Percentiles rank a stretch among this genome's conserved stretches.
These are phyloP conservation scores for Lasioglossum marginatum DNA, from an alignment of 2,888 invertebrate genomes.

Conservation along the genomic window DNA sequence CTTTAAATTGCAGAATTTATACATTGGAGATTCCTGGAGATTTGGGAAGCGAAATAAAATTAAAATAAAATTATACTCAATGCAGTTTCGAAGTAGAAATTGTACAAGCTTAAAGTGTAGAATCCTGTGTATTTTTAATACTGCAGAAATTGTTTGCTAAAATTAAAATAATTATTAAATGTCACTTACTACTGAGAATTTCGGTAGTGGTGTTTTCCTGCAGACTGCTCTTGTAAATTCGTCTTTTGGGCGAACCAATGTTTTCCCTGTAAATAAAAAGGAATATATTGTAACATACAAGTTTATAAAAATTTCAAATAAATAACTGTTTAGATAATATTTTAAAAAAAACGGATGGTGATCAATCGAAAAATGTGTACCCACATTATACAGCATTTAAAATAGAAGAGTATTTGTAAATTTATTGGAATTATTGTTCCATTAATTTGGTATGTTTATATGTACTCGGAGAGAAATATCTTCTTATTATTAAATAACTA, in stretches of 20 bases:
- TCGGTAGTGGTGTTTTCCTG: conserved; percentile 85
- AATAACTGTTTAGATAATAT: no score
- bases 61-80: not conserved
- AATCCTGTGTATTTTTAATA: not conserved
- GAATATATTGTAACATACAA: not conserved
- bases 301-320: no score
- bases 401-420: no score
- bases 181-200: conserved; percentile 84
- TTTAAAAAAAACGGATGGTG: no score
- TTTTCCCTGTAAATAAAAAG: conserved; percentile 87
- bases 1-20: not conserved
- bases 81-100: not conserved
- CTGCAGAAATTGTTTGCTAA: not conserved
- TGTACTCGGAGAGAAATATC: no score
- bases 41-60: not conserved
- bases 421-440: no score
- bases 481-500: no score
- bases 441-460: no score
- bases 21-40: not conserved
- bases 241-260: conserved; percentile 87
- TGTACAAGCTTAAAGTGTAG: not conserved
- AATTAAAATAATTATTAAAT: not conserved
- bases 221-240: conserved; percentile 84
- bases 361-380: no score
- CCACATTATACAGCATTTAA: no score